Conservation (phyloP, 2,888 invertebrate genomes). For the Leucozona laternaria region DNA sequence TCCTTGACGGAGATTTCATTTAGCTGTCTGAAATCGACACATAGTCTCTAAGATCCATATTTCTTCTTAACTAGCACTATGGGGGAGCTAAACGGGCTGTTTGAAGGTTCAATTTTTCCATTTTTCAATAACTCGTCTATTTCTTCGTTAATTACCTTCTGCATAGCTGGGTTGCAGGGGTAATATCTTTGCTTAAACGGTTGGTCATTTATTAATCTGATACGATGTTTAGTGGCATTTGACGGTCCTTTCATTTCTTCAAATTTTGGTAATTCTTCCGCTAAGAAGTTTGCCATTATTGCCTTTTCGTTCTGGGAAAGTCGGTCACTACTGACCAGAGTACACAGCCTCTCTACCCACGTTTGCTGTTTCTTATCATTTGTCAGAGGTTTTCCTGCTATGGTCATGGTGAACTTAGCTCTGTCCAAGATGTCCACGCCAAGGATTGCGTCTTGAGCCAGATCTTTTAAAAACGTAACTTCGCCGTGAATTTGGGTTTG, state of each 20-base stretch:
- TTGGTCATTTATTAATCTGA: background rate
- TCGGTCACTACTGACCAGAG: no score
- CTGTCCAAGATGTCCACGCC: no score
- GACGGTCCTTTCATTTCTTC: background rate
- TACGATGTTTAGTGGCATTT: background rate
- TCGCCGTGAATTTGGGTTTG: no score
- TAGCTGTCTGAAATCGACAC: slow-evolving; percentile 28
- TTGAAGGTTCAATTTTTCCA: slow-evolving; percentile 3
- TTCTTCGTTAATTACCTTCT: slow-evolving; percentile 2
- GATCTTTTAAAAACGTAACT: no score
- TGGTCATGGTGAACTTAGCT: no score
- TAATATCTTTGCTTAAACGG: slow-evolving; percentile 9
- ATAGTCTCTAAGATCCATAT: slow-evolving; percentile 44
- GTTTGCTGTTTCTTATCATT: no score
- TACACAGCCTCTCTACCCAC: no score
- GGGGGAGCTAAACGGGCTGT: slow-evolving; percentile 13
- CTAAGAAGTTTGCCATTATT: no score
- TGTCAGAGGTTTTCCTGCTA: no score
- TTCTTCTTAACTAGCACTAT: slow-evolving; percentile 20
- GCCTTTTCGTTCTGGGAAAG: no score
- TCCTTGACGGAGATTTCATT: background rate
- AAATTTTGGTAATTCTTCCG: background rate
- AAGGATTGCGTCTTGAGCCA: no score
- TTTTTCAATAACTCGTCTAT: background rate
- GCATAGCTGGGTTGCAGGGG: slow-evolving; percentile 24